Percentiles rank a stretch among this genome's conserved stretches.
These are phyloP conservation scores for Labeo catla DNA, from an alignment of 2,113 vertebrate genomes.

Conservation along the genomic window DNA sequence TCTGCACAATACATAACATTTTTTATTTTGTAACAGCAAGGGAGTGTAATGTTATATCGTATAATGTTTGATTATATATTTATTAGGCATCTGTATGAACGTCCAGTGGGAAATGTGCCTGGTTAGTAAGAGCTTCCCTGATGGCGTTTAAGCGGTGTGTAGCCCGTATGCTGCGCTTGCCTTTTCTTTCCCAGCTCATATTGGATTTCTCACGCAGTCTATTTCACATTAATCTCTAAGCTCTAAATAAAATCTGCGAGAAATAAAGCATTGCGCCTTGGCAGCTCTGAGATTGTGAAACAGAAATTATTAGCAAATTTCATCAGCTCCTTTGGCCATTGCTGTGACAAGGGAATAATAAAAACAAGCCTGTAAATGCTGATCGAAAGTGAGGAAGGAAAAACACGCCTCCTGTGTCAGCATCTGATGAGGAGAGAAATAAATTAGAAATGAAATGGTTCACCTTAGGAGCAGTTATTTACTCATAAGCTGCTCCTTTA, in stretches of 20 bases:
- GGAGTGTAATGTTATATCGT: neutral
- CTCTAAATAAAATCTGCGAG: conserved; percentile 39
- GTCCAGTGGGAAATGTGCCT: conserved; percentile 12
- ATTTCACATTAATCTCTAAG: conserved; percentile 46
- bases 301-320: conserved; percentile 42
- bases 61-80: conserved; percentile 3
- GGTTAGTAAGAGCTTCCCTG: neutral
- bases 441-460: neutral
- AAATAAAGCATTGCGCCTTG: conserved; percentile 30
- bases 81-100: neutral
- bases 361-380: conserved; percentile 24
- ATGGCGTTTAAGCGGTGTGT: neutral
- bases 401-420: conserved; percentile 19
- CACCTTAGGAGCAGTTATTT: conserved; percentile 21
- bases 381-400: conserved; percentile 18
- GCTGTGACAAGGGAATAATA: conserved; percentile 19
- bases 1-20: neutral
- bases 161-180: conserved; percentile 18
- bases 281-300: conserved; percentile 38
- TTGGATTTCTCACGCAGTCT: conserved; percentile 39
- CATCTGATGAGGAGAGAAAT: neutral
- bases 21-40: neutral
- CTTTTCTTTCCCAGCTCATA: conserved; percentile 10
- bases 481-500: neutral
- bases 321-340: conserved; percentile 27